Evolutionary conservation across 2,797 vertebrate species (phyloP), one percentile per base, ranked within the genome.

Genomic region (Naso thynnoides): DNA sequence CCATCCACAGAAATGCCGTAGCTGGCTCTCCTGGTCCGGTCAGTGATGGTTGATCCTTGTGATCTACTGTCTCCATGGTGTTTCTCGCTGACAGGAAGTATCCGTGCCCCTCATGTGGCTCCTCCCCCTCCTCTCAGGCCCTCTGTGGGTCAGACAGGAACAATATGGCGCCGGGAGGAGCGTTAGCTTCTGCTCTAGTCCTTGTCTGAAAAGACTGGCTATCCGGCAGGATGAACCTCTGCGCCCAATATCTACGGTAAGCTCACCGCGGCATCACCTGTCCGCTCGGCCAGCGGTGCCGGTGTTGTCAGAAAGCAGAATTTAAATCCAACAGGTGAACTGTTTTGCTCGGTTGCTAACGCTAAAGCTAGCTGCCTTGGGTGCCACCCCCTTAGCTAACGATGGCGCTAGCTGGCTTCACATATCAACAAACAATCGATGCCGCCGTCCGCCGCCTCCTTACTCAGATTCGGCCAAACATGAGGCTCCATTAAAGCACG

Each of bases 201-300:
- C 85, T 81, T 59, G 86, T 89, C 66, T 94, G 83, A 93, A 72
- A n/a, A 70, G 73, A 52, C 88, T 65, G 91, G 82, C 42, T 80
- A 88, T 81, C 88, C 77, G 87, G 63, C 89, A 95, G 91, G 82
- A 95, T 95, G 95, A 95, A 93, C 93, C 91, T 94, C 89, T 95
- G 94, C 85, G 90, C 92, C 38, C 93, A 94, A 15, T 94, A 92
- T 38, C 85, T 95, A 61, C 91, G 95, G 94, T 95, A 79, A 80
- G 90, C 44, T 18, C 7, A 6, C 1, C 0, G 3, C 26, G 10
- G 45, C 0, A 0, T 5, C 33, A 2, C 1, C 2, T 0, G 8
- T 0, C 3, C 5, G 1, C 0, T 0, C 33, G 0, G 4, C 10
- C 3, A 1, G 26, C 2, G 21, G 14, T 2, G 0, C 26, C 0